A percentile compares a stretch with the other conserved stretches of the same genome.
phyloP scores from a whole-genome alignment of 2,888 invertebrate species.

The Sussaba pulchella region DNA sequence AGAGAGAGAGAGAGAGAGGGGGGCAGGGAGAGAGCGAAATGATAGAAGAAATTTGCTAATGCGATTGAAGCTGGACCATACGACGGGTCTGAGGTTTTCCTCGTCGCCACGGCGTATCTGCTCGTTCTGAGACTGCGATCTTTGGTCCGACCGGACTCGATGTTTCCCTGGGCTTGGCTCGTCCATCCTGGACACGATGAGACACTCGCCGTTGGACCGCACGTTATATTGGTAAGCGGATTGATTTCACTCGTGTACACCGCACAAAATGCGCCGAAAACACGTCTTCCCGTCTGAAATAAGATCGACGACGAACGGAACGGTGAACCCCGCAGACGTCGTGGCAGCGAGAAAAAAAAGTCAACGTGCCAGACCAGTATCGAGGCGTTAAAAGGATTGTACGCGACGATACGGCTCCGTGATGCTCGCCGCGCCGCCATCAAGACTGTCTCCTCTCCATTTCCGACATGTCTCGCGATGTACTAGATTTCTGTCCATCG shows the following conservation, averaged over 20 bases:
- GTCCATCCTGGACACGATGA: conserved; percentile 30
- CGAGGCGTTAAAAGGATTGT: conserved; percentile 63
- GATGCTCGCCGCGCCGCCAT: conserved; percentile 50
- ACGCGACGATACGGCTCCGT: conserved; percentile 54
- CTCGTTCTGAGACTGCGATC: conserved; percentile 27
- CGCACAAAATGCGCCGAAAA: conserved; percentile 34
- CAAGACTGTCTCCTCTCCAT: conserved; percentile 59
- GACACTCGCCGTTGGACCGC: no score
- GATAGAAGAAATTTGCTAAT: conserved; percentile 55
- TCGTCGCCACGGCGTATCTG: background rate
- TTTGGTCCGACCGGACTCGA: conserved; percentile 13
- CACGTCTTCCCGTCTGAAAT: conserved; percentile 52
- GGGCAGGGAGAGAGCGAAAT: conserved; percentile 1
- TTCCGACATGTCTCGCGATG: conserved; percentile 54
- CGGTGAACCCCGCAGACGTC: conserved; percentile 15
- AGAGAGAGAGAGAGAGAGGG: background rate
- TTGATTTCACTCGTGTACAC: conserved; percentile 48
- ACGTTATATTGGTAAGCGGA: conserved; percentile 45
- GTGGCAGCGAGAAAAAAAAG: background rate
- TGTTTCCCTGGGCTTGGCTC: conserved; percentile 7
- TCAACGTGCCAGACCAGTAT: conserved; percentile 25
- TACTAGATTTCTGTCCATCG: conserved; percentile 30
- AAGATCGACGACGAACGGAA: conserved; percentile 61
- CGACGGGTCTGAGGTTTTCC: conserved; percentile 22
- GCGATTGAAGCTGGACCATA: conserved; percentile 66